A percentile compares a stretch with the other conserved stretches of the same genome.
Evolutionary conservation across 2,888 invertebrate genomes (phyloP).

Genomic region (Xestobium rufovillosum): DNA sequence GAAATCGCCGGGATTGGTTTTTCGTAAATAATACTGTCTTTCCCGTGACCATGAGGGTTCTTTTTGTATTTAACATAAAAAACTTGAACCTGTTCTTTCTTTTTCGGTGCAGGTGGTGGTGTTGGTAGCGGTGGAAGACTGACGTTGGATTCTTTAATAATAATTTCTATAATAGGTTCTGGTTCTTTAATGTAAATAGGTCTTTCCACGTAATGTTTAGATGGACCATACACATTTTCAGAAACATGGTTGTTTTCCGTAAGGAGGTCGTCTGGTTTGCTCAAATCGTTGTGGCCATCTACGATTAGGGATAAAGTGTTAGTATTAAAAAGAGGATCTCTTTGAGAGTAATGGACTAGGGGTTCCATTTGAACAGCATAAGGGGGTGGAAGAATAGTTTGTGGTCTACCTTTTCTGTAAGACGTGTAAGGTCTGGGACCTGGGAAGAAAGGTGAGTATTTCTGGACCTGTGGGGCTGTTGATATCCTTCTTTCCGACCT

Average conservation of each 20-base stretch:
- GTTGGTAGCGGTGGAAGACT: slow-evolving; percentile 59
- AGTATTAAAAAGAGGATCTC: slow-evolving; percentile 67
- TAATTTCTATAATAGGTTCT: slow-evolving; percentile 87
- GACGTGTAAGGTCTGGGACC: slow-evolving; percentile 31
- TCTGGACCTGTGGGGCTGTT: slow-evolving; percentile 38
- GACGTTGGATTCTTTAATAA: slow-evolving; percentile 84
- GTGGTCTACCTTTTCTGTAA: slow-evolving; percentile 37
- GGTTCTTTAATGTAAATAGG: slow-evolving; percentile 60
- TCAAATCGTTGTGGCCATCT: slow-evolving; percentile 45
- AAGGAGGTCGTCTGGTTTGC: slow-evolving; percentile 42
- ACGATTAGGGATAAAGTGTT: slow-evolving; percentile 37
- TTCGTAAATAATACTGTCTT: slow-evolving; percentile 69
- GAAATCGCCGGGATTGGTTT: slow-evolving; percentile 72
- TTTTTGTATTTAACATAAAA: slow-evolving; percentile 89
- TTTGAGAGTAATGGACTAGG: slow-evolving; percentile 69
- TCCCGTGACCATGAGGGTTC: slow-evolving; percentile 62
- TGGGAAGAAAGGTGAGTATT: slow-evolving; percentile 35
- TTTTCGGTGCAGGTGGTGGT: slow-evolving; percentile 48
- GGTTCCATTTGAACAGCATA: slow-evolving; percentile 78
- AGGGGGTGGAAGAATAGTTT: slow-evolving; percentile 52
- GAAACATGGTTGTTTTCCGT: slow-evolving; percentile 44
- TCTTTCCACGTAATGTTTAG: slow-evolving; percentile 34
- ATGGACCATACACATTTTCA: slow-evolving; percentile 46
- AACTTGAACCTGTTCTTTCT: slow-evolving; percentile 81
- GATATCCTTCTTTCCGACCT: slow-evolving; percentile 51